phyloP scores from a whole-genome alignment of 1,140 invertebrate species.

The Camponotus pennsylvanicus region DNA sequence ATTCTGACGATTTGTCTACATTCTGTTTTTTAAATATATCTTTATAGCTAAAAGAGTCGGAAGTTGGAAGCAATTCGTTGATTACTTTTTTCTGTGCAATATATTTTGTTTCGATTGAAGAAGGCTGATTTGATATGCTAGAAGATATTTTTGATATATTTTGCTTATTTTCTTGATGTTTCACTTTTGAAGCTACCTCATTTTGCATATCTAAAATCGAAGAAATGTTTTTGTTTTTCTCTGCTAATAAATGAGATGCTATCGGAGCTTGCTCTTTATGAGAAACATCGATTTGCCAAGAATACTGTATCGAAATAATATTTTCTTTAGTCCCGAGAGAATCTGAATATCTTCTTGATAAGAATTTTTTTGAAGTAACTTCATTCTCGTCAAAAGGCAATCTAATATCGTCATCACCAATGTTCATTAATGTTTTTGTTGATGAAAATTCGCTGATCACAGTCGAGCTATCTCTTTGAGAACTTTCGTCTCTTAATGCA shows the following conservation, averaged over 20 bases:
- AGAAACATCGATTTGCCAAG: slow-evolving; percentile 36
- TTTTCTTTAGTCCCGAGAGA: slow-evolving; percentile 45
- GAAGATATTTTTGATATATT: not conserved
- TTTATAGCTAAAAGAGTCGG: not conserved
- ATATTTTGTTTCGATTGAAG: not conserved
- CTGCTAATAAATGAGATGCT: not conserved
- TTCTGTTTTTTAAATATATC: not conserved
- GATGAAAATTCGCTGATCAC: slow-evolving; percentile 80
- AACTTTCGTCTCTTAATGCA: slow-evolving; percentile 73
- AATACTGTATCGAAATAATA: slow-evolving; percentile 18
- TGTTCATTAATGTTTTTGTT: slow-evolving; percentile 79
- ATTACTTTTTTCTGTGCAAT: not conserved
- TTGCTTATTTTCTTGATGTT: not conserved
- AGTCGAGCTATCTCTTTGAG: slow-evolving; percentile 79
- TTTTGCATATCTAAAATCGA: slow-evolving; percentile 1
- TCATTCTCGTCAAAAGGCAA: slow-evolving; percentile 63
- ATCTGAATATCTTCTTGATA: slow-evolving; percentile 60
- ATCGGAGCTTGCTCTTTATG: not conserved
- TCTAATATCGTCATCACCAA: slow-evolving; percentile 66
- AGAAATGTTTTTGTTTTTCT: too few species aligned
- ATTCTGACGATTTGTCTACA: slow-evolving; percentile 3
- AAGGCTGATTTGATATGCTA: not conserved
- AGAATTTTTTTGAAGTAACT: slow-evolving; percentile 43
- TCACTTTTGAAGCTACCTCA: not conserved
- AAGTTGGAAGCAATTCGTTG: not conserved